Evolutionary conservation across 2,113 vertebrate genomes (phyloP).

Genomic region (Nothocercus julius): DNA sequence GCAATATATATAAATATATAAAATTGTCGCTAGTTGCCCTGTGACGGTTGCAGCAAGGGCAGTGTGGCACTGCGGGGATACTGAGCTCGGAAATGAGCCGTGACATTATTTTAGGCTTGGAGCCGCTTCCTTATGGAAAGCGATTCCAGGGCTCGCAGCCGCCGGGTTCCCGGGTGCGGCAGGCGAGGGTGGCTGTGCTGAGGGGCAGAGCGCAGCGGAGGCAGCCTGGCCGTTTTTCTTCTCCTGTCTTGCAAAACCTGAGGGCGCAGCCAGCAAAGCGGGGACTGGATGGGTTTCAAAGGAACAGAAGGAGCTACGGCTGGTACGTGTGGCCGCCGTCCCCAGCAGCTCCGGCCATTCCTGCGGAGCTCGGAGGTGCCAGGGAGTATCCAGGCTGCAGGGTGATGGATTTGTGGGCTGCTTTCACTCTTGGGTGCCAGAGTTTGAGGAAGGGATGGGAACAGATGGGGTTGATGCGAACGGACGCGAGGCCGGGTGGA

Average conservation of each 20-base stretch:
- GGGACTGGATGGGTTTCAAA: background rate
- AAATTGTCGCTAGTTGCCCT: constrained; percentile 24
- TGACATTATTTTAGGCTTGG: constrained; percentile 60
- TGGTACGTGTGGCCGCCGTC: background rate
- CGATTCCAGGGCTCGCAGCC: constrained; percentile 58
- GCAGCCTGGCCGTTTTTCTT: background rate
- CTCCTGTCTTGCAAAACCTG: background rate
- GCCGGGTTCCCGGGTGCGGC: constrained; percentile 50
- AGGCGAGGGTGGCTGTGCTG: background rate
- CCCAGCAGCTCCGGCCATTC: background rate
- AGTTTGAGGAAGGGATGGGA: constrained; percentile 19
- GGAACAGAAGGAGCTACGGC: background rate
- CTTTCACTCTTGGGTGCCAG: background rate
- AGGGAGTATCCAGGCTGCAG: background rate
- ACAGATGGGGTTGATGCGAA: background rate
- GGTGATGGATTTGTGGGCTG: background rate
- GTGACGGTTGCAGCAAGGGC: constrained; percentile 50
- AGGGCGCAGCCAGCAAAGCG: background rate
- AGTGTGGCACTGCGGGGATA: background rate
- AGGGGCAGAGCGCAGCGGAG: background rate
- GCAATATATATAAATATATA: background rate
- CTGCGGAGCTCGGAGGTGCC: background rate
- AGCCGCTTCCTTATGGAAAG: constrained; percentile 40
- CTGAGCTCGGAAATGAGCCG: constrained; percentile 58
- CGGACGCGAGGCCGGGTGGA: background rate